Percentiles rank a stretch among this genome's conserved stretches.
Conservation (phyloP, 1,140 invertebrate genomes). For the Neodiprion fabricii region DNA sequence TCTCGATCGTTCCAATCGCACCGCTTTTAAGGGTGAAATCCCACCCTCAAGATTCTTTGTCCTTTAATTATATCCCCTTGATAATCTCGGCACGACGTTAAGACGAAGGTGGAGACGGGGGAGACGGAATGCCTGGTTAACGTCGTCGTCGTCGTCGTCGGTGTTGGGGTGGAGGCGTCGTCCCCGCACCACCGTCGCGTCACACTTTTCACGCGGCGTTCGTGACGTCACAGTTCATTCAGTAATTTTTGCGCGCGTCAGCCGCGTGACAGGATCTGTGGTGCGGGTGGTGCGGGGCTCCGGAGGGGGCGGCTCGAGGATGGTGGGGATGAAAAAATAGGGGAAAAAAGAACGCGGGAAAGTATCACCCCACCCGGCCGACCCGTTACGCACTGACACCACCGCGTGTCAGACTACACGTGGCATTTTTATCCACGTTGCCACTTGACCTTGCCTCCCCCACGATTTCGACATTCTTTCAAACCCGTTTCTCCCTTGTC, state of each 20-base stretch:
- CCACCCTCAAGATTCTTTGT: too few relatives aligned
- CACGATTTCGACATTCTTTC: too few relatives aligned
- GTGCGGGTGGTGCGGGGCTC: slow-evolving; percentile 39
- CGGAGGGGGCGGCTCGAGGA: slow-evolving; percentile 14
- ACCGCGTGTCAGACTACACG: slow-evolving; percentile 61
- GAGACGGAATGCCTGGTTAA: background rate
- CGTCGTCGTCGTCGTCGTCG: background rate
- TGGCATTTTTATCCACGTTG: slow-evolving; percentile 45
- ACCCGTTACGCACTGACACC: slow-evolving; percentile 49
- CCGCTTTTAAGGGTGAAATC: too few relatives aligned
- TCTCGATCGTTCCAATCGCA: too few relatives aligned
- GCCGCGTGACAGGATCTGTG: slow-evolving; percentile 51
- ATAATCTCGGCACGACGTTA: background rate
- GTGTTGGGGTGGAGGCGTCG: background rate
- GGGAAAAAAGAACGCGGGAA: slow-evolving; percentile 55
- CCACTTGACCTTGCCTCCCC: slow-evolving; percentile 4
- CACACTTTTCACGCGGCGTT: slow-evolving; percentile 44
- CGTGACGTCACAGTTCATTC: slow-evolving; percentile 63
- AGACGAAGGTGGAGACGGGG: background rate
- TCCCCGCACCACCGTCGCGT: slow-evolving; percentile 26
- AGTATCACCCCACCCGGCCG: slow-evolving; percentile 33
- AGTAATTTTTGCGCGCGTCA: slow-evolving; percentile 63
- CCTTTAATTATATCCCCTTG: too few relatives aligned
- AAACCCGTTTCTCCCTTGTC: too few relatives aligned
- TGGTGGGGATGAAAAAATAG: slow-evolving; percentile 60